Base-by-base conservation (phyloP, 2,113 vertebrate species). In the Hassar affinis region DNA sequence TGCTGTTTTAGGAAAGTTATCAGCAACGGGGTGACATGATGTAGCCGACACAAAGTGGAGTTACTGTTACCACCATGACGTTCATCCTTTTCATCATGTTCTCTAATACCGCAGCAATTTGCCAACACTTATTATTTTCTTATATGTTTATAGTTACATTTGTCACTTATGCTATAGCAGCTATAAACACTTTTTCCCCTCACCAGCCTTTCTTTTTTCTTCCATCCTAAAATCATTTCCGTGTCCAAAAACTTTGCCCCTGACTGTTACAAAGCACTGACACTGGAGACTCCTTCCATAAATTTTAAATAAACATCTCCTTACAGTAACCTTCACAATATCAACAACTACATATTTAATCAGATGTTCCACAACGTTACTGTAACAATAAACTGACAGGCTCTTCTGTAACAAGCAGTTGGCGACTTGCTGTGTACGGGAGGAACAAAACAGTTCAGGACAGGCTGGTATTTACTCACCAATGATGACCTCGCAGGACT, bases 401-500 rank as follows among this genome's bases (percentile, higher is more conserved):
- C 2, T 27, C 2, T 10, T 27, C 9, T 59, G 25, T 59, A 59
- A 59, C 12, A 27, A 59, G n/a, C 25, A 12, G 20, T 22, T 56
- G 57, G 22, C 25, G 3, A n/a, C 17, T 64, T 33, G 27, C 27
- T 64, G 61, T 64, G n/a, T 27, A 14, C 8, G 14, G 15, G 2
- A 68, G 1, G 17, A 71, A 14, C 15, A n/a, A 27, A 49, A 49
- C 69, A 27, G 38, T 25, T 6, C 35, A 45, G 33, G 17, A 49
- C 45, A 27, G 45, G 2, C 47, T 75, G 72, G 71, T 30, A 9
- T 51, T 2, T 49, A 47, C 96, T 95, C 89, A 99, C 97, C 98
- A 89, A 99, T 95, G 88, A 99, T 88, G 90, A 99, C 96, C 78
- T 99, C 96, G 56, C 96, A 98, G 89, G 95, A 94, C 85, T 96